phyloP scores from a whole-genome alignment of 2,797 vertebrate species.

The Pseudopleuronectes americanus region DNA sequence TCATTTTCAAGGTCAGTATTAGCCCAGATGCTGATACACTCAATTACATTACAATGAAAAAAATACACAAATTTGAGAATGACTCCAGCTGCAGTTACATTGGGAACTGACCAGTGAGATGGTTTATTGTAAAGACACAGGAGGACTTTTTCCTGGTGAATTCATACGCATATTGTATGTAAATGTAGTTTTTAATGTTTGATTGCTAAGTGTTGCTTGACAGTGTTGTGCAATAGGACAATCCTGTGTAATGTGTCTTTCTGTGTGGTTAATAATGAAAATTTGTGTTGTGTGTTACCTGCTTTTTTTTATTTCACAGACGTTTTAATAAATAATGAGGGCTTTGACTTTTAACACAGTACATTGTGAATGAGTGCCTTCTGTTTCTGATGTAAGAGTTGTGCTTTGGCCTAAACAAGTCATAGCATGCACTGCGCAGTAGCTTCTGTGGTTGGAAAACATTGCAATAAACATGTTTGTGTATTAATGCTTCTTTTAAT shows the following conservation, averaged over 20 bases:
- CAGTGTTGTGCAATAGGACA: constrained; percentile 7
- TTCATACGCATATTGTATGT: constrained; percentile 6
- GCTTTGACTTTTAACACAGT: constrained; percentile 11
- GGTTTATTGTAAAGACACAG: constrained; percentile 1
- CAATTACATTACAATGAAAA: too few species aligned
- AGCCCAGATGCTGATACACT: too few species aligned
- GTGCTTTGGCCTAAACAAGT: not conserved
- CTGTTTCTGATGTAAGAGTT: not conserved
- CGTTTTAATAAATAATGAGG: constrained; percentile 10
- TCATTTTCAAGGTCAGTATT: too few species aligned
- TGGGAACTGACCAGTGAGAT: not conserved
- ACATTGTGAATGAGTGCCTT: constrained; percentile 2
- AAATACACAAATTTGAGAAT: too few species aligned
- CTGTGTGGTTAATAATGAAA: not conserved
- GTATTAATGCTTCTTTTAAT: not conserved
- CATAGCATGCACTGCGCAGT: not conserved
- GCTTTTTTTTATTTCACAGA: constrained; percentile 4
- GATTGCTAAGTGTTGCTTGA: not conserved
- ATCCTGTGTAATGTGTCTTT: not conserved
- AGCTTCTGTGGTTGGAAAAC: not conserved
- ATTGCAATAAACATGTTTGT: not conserved
- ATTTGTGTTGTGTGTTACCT: not conserved
- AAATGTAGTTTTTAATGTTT: not conserved
- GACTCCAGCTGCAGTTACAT: not conserved
- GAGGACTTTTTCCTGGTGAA: not conserved